Base-by-base conservation (phyloP, 2,888 invertebrate species). In the Gryllus longicercus region DNA sequence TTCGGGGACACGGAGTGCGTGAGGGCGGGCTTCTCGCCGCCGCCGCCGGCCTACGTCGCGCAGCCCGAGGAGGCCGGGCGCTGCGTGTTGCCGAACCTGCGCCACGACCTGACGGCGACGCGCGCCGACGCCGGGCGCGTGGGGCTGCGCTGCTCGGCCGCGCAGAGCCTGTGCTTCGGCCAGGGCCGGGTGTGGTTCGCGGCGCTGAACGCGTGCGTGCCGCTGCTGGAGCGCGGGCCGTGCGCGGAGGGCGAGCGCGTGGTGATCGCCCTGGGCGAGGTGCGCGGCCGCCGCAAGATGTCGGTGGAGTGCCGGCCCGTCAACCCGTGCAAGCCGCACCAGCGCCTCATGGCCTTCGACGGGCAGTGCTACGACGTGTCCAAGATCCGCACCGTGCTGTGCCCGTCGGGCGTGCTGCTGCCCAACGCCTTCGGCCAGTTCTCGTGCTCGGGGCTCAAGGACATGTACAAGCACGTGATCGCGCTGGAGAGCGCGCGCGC, bases 391-490 rank as follows among this genome's bases (percentile, higher is more conserved):
- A 63, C n/a, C 16, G 63, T 63, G 63, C n/a, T 63, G 8, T 63
- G 63, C 63, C 63, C 63, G 16, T 18, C 63, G 63, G 63, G 63
- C 16, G 63, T 63, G 63, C n/a, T 63, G n/a, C 63, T 63, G 4
- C n/a, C 63, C 63, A 63, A 63, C 63, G 63, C 63, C 8, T 63
- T 8, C 63, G 63, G 63, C 8, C 63, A 63, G 16, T 14, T 63
- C 16, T 18, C 16, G 4, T 63, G 63, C 63, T 63, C 63, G 4
- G 63, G 63, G 0, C 14, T 63, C 63, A 63, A 63, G 63, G 63
- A 63, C 63, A 63, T 63, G 63, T 63, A 63, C 63, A 63, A 63
- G 63, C 63, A 63, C 63, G 63, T 63, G 11, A 63, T 63, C 63
- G 16, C 12, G 63, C 63, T 63, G 63, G 63, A 63, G 63, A 63